Percentiles rank a stretch among this genome's conserved stretches.
These are phyloP conservation scores for Drepana arcuata DNA, from an alignment of 1,140 invertebrate genomes.

Conservation along the genomic window DNA sequence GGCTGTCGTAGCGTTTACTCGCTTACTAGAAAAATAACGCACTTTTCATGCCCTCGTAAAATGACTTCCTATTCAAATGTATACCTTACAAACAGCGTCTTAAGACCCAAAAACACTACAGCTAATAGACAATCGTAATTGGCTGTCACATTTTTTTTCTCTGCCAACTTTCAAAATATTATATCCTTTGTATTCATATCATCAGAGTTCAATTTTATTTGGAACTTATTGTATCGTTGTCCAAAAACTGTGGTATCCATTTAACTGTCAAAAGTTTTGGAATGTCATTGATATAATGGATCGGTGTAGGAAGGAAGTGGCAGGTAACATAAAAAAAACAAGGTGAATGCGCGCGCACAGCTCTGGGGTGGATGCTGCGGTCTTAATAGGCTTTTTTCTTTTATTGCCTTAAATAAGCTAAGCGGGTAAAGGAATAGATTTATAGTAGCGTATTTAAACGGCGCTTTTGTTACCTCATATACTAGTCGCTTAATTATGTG, in stretches of 20 bases:
- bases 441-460: too few species aligned
- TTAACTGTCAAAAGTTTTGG: slow-evolving; percentile 47
- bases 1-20: slow-evolving; percentile 22
- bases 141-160: too few species aligned
- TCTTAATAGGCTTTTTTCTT: slow-evolving; percentile 20
- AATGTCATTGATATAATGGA: slow-evolving; percentile 60
- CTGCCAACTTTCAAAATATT: too few species aligned
- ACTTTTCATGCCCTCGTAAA: background rate
- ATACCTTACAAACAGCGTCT: too few species aligned
- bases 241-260: slow-evolving; percentile 48
- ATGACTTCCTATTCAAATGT: too few species aligned
- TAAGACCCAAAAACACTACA: too few species aligned
- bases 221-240: too few species aligned
- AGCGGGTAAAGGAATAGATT: slow-evolving; percentile 11
- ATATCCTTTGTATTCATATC: too few species aligned
- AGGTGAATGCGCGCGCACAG: slow-evolving; percentile 24
- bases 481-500: too few species aligned
- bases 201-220: background rate
- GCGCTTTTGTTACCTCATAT: too few species aligned
- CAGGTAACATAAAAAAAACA: slow-evolving; percentile 49
- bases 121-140: too few species aligned
- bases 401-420: slow-evolving; percentile 14
- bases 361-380: slow-evolving; percentile 23
- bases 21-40: slow-evolving; percentile 27
- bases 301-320: slow-evolving; percentile 61